Evolutionary conservation across 2,113 vertebrate genomes (phyloP), one percentile per base, ranked within the genome.

Genomic region (Apteryx owenii): DNA sequence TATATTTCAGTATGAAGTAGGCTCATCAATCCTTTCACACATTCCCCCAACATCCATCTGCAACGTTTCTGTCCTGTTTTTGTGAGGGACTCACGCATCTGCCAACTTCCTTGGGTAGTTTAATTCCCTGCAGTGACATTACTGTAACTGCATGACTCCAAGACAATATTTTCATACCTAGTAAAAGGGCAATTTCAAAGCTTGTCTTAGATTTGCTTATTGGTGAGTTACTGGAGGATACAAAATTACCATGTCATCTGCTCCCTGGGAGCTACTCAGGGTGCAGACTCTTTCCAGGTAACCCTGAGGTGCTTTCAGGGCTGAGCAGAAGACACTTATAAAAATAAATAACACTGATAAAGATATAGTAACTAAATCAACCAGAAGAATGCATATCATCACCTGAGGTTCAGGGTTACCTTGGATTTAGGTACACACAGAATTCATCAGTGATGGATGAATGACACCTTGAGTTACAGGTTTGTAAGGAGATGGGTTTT

Each of bases 401-500:
- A 36, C 25, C 81, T 36, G n/a, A 64, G 81, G 28, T 46, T 70
- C 38, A 29, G 65, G 33, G 23, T 33, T 62, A 20, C 56, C 40
- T 54, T 40, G 36, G 48, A 16, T 54, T 22, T 40, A 28, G 42
- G 25, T 26, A 13, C 44, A 26, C 9, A 42, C 14, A 58, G 78
- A 29, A 82, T 12, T 70, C 20, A 6, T 33, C 80, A 38, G 64
- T 48, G 46, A 64, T 62, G 54, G 72, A 40, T 70, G 88, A 18
- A 6, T 54, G 19, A 62, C 48, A 77, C 31, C 8, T 3, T 3
- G 20, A 68, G 44, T 66, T 56, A 42, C 1, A 0, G 1, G 3
- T 89, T 51, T 1, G 4, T 8, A 22, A 26, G 26, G 60, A 21
- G 12, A 10, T 66, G 36, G 22, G 36, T 19, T 68, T 66, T 66